phyloP scores from a whole-genome alignment of 2,113 vertebrate species.

The Cardinalis cardinalis region DNA sequence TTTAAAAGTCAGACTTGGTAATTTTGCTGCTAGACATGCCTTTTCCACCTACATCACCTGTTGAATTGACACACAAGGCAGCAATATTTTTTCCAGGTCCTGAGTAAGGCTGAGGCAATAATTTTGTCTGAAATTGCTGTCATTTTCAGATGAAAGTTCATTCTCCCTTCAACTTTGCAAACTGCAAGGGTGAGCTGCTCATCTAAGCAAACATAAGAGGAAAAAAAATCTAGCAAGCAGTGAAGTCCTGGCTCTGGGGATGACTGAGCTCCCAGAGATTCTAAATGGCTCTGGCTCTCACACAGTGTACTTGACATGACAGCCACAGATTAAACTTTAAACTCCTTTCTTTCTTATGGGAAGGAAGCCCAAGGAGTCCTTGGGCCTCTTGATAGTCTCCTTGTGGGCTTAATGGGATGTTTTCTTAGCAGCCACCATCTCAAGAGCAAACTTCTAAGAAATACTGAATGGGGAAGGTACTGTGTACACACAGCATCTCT shows the following conservation, averaged over 20 bases:
- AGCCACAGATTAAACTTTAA: background rate
- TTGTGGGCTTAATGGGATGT: background rate
- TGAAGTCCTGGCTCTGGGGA: background rate
- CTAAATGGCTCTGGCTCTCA: background rate
- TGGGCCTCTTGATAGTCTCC: background rate
- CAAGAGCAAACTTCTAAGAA: background rate
- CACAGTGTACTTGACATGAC: background rate
- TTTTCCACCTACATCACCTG: background rate
- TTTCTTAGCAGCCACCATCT: background rate
- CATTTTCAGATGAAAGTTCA: background rate
- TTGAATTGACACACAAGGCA: background rate
- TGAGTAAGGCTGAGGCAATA: background rate
- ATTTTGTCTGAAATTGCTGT: background rate
- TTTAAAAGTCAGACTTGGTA: background rate
- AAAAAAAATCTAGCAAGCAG: background rate
- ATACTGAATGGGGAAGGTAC: background rate
- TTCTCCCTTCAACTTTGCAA: background rate
- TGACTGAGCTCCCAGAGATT: background rate
- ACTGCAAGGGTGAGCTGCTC: background rate
- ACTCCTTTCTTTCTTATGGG: background rate
- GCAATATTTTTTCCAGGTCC: background rate
- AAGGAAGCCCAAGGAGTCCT: too few species aligned
- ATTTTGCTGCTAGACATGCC: background rate
- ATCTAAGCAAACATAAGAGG: background rate
- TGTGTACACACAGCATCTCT: background rate